A percentile compares a stretch with the other conserved stretches of the same genome.
Conservation (phyloP, 2,888 invertebrate genomes). For the Augiades crinisus region DNA sequence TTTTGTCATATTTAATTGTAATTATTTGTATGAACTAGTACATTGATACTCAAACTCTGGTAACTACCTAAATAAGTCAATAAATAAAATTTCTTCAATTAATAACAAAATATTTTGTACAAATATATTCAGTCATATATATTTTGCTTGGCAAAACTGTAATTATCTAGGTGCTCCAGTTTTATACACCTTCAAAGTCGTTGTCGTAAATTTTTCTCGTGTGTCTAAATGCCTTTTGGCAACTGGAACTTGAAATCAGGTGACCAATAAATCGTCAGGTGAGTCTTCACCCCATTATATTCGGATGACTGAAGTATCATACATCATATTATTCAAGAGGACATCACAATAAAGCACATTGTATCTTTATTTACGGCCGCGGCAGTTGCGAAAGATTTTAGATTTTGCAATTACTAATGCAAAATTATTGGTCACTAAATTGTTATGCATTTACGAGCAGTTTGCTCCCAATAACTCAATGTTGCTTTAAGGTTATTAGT, state of each 20-base stretch:
- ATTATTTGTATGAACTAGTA: too few species aligned
- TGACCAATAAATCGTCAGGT: conserved; percentile 56
- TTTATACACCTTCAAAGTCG: conserved; percentile 43
- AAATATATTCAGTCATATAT: conserved; percentile 1
- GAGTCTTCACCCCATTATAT: conserved; percentile 22
- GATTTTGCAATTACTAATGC: conserved; percentile 4
- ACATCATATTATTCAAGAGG: conserved; percentile 15
- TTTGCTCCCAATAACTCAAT: conserved; percentile 11
- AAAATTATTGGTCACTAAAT: conserved; percentile 18
- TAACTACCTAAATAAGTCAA: too few species aligned
- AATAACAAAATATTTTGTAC: too few species aligned
- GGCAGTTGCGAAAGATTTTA: conserved; percentile 13
- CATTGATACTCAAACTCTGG: too few species aligned
- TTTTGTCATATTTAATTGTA: too few species aligned
- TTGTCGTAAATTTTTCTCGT: conserved; percentile 50
- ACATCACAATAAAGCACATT: conserved; percentile 33
- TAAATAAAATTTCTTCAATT: too few species aligned
- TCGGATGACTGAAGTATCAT: conserved; percentile 14
- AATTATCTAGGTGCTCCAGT: conserved; percentile 40
- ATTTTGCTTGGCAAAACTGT: conserved; percentile 37
- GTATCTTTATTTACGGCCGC: conserved; percentile 15
- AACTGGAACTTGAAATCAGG: conserved; percentile 54
- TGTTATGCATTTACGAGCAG: conserved; percentile 5
- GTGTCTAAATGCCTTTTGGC: conserved; percentile 49
- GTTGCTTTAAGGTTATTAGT: conserved; percentile 3